Percentiles rank a stretch among this genome's conserved stretches.
These are phyloP conservation scores for Metridium senile DNA, from an alignment of 92 coral and sea anemone genomes.

Conservation along the genomic window DNA sequence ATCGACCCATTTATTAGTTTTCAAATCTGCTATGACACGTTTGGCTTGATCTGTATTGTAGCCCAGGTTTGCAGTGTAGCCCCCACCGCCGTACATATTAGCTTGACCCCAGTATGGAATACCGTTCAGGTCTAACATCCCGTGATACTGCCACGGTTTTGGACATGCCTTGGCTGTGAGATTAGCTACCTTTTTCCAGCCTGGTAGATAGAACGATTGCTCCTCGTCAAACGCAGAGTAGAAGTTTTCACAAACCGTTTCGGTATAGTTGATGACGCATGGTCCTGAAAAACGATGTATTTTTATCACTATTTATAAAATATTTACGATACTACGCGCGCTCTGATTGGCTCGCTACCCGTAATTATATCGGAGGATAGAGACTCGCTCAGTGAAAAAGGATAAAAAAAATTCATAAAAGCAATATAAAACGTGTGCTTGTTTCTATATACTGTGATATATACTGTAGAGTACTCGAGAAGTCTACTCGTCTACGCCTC, in stretches of 20 bases:
- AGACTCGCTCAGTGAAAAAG: too few species aligned
- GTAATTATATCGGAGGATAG: too few species aligned
- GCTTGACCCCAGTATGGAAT: constrained; percentile 51
- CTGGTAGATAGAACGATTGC: constrained; percentile 50
- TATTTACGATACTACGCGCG: too few species aligned
- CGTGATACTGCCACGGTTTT: constrained; percentile 44
- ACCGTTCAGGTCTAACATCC: constrained; percentile 29
- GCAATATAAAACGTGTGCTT: too few species aligned
- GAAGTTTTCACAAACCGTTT: constrained; percentile 17
- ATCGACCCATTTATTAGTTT: constrained; percentile 50
- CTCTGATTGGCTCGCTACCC: too few species aligned
- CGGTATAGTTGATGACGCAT: constrained; percentile 13
- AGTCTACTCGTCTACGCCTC: too few species aligned
- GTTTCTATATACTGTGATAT: too few species aligned
- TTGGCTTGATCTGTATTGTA: constrained; percentile 48
- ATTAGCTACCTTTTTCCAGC: constrained; percentile 40
- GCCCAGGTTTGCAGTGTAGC: constrained; percentile 58
- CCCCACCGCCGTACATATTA: constrained; percentile 52
- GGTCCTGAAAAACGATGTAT: constrained; percentile 22
- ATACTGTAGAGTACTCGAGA: too few species aligned
- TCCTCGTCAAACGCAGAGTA: constrained; percentile 45
- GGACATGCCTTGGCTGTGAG: constrained; percentile 35
- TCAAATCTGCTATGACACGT: constrained; percentile 23
- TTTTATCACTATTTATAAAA: too few species aligned
- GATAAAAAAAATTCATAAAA: too few species aligned